Base-by-base conservation (phyloP, 2,888 invertebrate genomes). In the Liopterus haemorrhoidalis region DNA sequence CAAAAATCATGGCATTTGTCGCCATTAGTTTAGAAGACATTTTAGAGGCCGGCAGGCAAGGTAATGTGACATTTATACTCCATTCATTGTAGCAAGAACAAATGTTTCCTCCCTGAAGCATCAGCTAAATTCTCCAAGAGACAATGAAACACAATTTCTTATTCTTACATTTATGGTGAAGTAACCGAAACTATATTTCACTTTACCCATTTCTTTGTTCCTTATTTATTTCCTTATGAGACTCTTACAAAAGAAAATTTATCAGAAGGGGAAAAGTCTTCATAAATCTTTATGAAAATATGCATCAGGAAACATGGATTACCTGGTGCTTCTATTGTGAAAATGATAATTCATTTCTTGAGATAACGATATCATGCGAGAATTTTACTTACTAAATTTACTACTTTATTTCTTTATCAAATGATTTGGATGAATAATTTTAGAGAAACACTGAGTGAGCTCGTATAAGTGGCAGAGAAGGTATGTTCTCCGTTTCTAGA, bases 191-290 rank as follows among this genome's bases (percentile, higher is more conserved):
- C 33, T 33, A 33, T 33, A 33, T 18, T 33, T 33, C 33, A 33
- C 33, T 33, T 20, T 3, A 35, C 21, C 32, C n/a, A 6, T 15
- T 32, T 32, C 32, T 32, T 32, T 18, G 32, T 32, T 11, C 22
- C 15, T 36, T 38, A 44, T 44, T 44, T 44, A 44, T 44, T 44
- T 38, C 44, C 44, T 37, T 44, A 44, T 44, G 44, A 44, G 31
- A 31, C 22, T 44, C 44, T 44, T 44, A 38, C 44, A 32, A 44
- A 37, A 44, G 44, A 44, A 44, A 43, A 44, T 44, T 44, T 44
- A 44, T 44, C 44, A 37, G 44, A 18, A 37, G 44, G 42, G 38
- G 44, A 32, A 44, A 38, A 30, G 14, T 5, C 16, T 20, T 19
- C 33, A 44, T 44, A 44, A 44, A 44, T 44, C 44, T 38, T 18